These are phyloP conservation scores for Apocheima hispidaria DNA, from an alignment of 2,888 invertebrate species.

Conservation along the genomic window DNA sequence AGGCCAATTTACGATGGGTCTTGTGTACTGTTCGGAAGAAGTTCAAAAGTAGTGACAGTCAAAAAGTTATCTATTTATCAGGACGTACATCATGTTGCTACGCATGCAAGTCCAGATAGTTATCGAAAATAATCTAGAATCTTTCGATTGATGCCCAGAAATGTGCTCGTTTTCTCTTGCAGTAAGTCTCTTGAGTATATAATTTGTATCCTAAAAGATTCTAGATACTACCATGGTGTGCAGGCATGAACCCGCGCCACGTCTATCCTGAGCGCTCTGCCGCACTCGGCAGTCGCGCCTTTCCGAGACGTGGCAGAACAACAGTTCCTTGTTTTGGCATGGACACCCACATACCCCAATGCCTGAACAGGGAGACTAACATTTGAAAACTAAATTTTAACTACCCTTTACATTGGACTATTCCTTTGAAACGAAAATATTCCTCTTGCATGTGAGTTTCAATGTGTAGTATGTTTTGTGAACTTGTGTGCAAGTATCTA, in stretches of 20 bases:
- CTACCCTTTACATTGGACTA: constrained; percentile 48
- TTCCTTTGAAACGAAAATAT: constrained; percentile 24
- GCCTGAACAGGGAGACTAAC: constrained; percentile 80
- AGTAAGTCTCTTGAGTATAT: no score
- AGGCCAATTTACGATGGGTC: no score
- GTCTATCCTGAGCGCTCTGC: constrained; percentile 78
- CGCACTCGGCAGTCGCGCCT: constrained; percentile 64
- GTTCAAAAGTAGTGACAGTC: no score
- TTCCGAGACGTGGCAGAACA: constrained; percentile 82
- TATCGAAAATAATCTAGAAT: no score
- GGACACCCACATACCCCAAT: constrained; percentile 56
- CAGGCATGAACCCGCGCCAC: constrained; percentile 51
- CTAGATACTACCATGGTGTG: not conserved
- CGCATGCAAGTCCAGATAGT: no score
- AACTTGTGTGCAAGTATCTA: no score
- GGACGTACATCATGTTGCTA: no score
- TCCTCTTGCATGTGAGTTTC: not conserved
- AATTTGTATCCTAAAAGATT: not conserved
- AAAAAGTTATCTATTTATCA: no score
- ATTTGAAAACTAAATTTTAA: constrained; percentile 61
- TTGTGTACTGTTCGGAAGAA: no score
- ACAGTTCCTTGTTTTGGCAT: constrained; percentile 77
- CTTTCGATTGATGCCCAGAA: no score
- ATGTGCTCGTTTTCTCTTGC: no score
- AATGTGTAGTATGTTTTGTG: not conserved